phyloP scores from a whole-genome alignment of 2,797 vertebrate species.

The Falco rusticolus region DNA sequence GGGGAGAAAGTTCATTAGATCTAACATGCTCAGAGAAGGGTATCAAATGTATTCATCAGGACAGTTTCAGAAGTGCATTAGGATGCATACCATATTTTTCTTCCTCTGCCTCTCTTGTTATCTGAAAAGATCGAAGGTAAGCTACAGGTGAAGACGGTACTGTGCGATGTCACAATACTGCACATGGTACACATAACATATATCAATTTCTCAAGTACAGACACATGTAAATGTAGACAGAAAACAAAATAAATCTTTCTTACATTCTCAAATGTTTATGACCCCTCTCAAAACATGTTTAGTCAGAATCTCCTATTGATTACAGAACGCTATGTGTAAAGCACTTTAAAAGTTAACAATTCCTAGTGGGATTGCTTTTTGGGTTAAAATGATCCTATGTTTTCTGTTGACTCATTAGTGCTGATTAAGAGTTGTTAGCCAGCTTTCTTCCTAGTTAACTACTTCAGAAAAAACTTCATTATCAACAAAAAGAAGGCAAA shows the following conservation, averaged over 20 bases:
- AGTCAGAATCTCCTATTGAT: not conserved
- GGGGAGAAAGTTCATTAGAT: not conserved
- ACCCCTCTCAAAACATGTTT: not conserved
- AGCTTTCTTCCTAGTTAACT: not conserved
- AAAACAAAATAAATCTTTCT: not conserved
- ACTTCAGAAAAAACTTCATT: not conserved
- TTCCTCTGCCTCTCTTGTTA: not conserved
- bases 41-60: not conserved
- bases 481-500: not conserved
- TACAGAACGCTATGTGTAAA: not conserved
- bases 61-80: not conserved
- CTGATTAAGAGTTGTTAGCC: not conserved
- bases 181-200: not conserved
- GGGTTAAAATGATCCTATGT: not conserved
- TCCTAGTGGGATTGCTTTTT: not conserved
- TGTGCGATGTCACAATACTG: rapidly evolving
- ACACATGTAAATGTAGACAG: not conserved
- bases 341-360: not conserved
- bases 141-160: not conserved
- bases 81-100: not conserved
- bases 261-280: not conserved
- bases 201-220: not conserved
- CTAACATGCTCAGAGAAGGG: not conserved
- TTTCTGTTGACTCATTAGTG: not conserved
- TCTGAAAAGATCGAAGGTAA: not conserved